Conservation (phyloP, 2,797 vertebrate species). For the Bradypodion ventrale region DNA sequence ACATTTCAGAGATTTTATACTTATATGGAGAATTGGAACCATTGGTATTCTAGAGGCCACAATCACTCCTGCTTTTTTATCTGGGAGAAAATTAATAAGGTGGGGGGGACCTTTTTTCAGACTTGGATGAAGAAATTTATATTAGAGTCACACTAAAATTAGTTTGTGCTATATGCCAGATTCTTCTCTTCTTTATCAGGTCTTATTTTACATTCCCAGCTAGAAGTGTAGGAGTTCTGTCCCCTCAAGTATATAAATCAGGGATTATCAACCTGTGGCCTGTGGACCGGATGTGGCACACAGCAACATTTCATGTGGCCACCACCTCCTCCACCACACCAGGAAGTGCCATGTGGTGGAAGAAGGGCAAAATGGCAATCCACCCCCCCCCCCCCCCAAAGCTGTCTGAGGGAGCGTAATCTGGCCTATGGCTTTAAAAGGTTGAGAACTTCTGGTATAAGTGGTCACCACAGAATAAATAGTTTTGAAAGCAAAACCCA, state of each 20-base stretch:
- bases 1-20: neutral
- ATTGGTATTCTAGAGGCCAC: neutral
- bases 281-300: too few relatives aligned
- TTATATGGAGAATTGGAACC: neutral
- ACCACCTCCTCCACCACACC: too few relatives aligned
- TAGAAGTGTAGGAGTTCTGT: neutral
- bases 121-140: neutral
- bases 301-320: too few relatives aligned
- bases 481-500: neutral
- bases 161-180: neutral
- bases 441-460: too few relatives aligned
- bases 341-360: too few relatives aligned
- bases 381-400: too few relatives aligned
- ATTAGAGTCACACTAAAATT: neutral
- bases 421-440: too few relatives aligned
- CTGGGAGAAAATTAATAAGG: neutral
- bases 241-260: neutral
- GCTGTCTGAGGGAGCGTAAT: too few relatives aligned
- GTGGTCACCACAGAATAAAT: neutral
- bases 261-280: too few relatives aligned
- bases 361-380: too few relatives aligned
- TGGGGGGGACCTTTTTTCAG: too few relatives aligned
- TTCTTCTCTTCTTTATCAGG: neutral
- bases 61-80: neutral
- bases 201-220: neutral